phyloP scores from a whole-genome alignment of 2,797 vertebrate species.

The Threskiornis aethiopicus region DNA sequence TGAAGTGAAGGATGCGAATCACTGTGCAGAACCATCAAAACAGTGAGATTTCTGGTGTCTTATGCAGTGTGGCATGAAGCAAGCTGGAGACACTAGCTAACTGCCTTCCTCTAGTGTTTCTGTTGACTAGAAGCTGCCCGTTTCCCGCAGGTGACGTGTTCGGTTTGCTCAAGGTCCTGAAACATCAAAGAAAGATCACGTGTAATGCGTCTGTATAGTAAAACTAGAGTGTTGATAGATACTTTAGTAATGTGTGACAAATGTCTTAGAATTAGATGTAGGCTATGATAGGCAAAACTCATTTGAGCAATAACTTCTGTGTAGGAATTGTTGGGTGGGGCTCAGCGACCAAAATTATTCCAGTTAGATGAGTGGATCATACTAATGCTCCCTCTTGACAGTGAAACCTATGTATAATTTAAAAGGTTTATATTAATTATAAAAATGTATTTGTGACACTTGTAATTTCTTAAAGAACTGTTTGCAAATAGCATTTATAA shows the following conservation, averaged over 20 bases:
- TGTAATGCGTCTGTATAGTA: background rate
- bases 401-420: background rate
- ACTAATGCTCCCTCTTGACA: background rate
- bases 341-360: background rate
- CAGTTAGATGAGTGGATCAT: background rate
- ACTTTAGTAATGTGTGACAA: background rate
- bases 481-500: background rate
- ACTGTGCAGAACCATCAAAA: background rate
- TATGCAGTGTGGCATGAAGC: background rate
- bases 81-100: background rate
- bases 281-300: background rate
- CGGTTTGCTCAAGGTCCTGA: background rate
- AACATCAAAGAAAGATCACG: background rate
- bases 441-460: background rate
- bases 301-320: background rate
- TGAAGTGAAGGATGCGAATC: background rate
- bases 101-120: background rate
- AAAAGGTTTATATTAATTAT: background rate
- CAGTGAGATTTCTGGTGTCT: background rate
- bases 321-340: background rate
- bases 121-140: background rate
- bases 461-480: background rate
- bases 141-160: background rate
- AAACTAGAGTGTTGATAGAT: background rate
- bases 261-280: background rate